These are phyloP conservation scores for Cyanocitta stelleri DNA, from an alignment of 2,113 vertebrate species.

Conservation along the genomic window DNA sequence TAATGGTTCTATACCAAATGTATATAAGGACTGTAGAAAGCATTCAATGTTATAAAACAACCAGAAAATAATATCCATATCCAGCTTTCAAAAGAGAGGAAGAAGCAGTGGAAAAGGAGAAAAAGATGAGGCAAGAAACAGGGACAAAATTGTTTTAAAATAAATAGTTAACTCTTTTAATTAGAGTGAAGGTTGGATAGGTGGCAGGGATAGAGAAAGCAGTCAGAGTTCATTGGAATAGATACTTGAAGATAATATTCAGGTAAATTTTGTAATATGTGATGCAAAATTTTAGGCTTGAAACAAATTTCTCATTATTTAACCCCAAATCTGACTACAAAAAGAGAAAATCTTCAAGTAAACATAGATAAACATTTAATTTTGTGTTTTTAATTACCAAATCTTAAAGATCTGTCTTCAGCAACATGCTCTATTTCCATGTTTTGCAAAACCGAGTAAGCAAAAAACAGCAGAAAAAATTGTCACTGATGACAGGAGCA, in stretches of 20 bases:
- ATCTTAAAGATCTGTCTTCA: neutral
- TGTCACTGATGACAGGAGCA: neutral
- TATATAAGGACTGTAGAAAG: neutral
- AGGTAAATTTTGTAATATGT: neutral
- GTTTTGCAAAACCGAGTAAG: neutral
- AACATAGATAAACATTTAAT: neutral
- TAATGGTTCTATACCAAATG: neutral
- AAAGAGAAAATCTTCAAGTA: neutral
- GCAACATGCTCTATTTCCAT: neutral
- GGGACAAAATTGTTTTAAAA: neutral
- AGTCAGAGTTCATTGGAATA: neutral
- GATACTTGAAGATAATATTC: neutral
- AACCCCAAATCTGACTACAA: neutral
- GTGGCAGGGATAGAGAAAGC: neutral
- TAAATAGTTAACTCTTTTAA: neutral
- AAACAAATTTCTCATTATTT: neutral
- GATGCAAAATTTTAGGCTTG: neutral
- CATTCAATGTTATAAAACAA: neutral
- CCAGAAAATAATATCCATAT: neutral
- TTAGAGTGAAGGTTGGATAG: neutral
- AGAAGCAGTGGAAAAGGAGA: neutral
- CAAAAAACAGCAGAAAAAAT: neutral
- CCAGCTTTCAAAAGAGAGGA: neutral
- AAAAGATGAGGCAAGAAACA: neutral
- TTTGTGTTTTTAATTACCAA: neutral